Base-by-base conservation (phyloP, 2,113 vertebrate species). In the Tetraodon nigroviridis region DNA sequence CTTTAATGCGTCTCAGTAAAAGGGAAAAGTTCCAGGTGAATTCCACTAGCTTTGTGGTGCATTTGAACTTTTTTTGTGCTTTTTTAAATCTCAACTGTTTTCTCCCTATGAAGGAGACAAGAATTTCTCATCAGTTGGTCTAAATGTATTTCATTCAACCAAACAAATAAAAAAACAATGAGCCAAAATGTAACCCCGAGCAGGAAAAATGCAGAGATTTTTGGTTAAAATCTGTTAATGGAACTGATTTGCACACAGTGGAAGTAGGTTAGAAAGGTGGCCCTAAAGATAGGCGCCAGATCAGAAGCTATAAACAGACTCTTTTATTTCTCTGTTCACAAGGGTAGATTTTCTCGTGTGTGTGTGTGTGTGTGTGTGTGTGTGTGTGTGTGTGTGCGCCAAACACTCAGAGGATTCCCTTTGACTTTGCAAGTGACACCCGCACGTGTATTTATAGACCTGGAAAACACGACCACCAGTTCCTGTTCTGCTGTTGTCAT, bases 381-480 rank as follows among this genome's bases (percentile, higher is more conserved):
- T 37, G 8, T 37, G 51, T 51, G 0, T 11, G 10, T 32, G 29
- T 37, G 7, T 37, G 8, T 37, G 51, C 48, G 54, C 61, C 71
- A 81, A 68, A 60, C 79, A 79, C 55, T 76, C 46, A 12, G 75
- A 82, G 80, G 80, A 79, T 82, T 82, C 78, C 78, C 76, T 73
- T 67, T 49, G 55, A 55, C 76, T 69, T 58, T 48, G 22, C 29
- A 55, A 55, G 60, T 66, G 32, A 55, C 58, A 55, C 60, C 14
- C 3, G 32, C 13, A 29, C 32, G 18, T 50, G 72, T 84, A 80
- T 82, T 74, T 61, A 72, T 84, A 88, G 76, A 67, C 2, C 29
- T 67, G 58, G 55, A 64, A 54, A 63, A 50, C 65, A 64, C 64
- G 18, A 22, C 20, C 17, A 59, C 21, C 47, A 29, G 45, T 63